Percentiles rank a stretch among this genome's conserved stretches.
Conservation (phyloP, 1,140 invertebrate species). For the Trissolcus basalis region DNA sequence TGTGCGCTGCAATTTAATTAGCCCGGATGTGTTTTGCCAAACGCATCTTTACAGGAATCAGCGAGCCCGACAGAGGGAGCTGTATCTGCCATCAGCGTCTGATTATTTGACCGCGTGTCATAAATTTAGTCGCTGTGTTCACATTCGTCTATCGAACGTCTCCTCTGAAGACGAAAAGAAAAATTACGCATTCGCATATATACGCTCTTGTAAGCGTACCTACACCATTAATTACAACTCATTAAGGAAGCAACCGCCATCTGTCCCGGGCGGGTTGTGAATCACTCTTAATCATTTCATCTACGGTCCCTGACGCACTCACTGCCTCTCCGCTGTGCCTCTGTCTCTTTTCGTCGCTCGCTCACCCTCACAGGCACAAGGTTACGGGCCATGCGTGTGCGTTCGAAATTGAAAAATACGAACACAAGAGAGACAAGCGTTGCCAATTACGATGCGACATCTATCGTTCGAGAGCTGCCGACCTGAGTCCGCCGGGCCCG, state of each 20-base stretch:
- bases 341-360: slow-evolving; percentile 12
- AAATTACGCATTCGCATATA: slow-evolving; percentile 61
- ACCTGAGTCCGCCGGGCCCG: slow-evolving; percentile 39
- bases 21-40: slow-evolving; percentile 5
- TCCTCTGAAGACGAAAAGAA: slow-evolving; percentile 64
- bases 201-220: slow-evolving; percentile 63
- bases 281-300: slow-evolving; percentile 76
- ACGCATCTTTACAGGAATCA: not conserved
- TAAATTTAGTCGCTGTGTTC: slow-evolving; percentile 37
- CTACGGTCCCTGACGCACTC: slow-evolving; percentile 64
- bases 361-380: slow-evolving; percentile 17
- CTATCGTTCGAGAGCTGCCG: slow-evolving; percentile 43
- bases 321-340: slow-evolving; percentile 26
- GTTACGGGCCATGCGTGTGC: slow-evolving; percentile 23
- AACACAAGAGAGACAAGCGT: slow-evolving; percentile 52
- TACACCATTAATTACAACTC: slow-evolving; percentile 75
- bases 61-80: not conserved
- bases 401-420: slow-evolving; percentile 56
- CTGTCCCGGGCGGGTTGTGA: slow-evolving; percentile 72
- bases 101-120: slow-evolving; percentile 36
- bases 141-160: slow-evolving; percentile 34
- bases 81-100: slow-evolving; percentile 19
- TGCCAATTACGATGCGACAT: slow-evolving; percentile 59
- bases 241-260: slow-evolving; percentile 75
- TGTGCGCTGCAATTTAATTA: too few species aligned